These are phyloP conservation scores for Drosophila arawakana DNA, from an alignment of 1,140 invertebrate genomes.

Conservation along the genomic window DNA sequence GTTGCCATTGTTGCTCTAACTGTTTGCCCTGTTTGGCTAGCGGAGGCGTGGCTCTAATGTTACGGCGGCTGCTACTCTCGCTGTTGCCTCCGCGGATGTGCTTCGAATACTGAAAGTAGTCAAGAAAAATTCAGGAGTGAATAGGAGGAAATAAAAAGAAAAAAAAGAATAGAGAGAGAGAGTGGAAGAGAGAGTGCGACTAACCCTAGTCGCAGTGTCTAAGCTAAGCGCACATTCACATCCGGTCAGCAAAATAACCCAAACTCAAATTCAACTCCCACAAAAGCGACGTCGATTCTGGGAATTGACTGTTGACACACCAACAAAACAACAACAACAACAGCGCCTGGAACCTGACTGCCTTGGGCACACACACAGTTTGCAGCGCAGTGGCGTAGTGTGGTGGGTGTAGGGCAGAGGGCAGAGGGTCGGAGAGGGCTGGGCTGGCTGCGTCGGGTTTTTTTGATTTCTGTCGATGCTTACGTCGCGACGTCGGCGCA, in stretches of 20 bases:
- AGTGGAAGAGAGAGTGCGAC: not conserved
- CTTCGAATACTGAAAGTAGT: constrained; percentile 59
- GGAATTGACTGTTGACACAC: constrained; percentile 72
- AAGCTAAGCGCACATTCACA: constrained; percentile 52
- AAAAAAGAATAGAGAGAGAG: not conserved
- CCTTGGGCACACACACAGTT: constrained; percentile 24
- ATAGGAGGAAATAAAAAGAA: not conserved
- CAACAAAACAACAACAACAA: constrained; percentile 6
- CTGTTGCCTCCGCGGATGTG: constrained; percentile 63
- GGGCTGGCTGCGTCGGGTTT: not conserved
- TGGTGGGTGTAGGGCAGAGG: not conserved
- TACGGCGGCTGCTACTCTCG: constrained; percentile 66
- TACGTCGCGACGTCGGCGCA: constrained; percentile 35
- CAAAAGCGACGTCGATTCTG: constrained; percentile 50
- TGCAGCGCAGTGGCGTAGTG: not conserved
- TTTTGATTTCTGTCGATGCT: constrained; percentile 21
- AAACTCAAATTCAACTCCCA: constrained; percentile 13
- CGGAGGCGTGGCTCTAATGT: constrained; percentile 55
- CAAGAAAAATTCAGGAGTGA: no score
- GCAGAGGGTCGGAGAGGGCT: no score
- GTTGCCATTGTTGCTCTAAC: constrained; percentile 77
- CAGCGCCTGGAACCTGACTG: constrained; percentile 34
- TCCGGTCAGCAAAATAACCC: constrained; percentile 66
- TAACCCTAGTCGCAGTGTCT: constrained; percentile 50
- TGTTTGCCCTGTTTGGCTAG: constrained; percentile 65